Evolutionary conservation across 37 sponge, comb jelly and placozoan genomes (phyloP), one percentile per base, ranked within the genome.

Genomic region (Ianthella basta): DNA sequence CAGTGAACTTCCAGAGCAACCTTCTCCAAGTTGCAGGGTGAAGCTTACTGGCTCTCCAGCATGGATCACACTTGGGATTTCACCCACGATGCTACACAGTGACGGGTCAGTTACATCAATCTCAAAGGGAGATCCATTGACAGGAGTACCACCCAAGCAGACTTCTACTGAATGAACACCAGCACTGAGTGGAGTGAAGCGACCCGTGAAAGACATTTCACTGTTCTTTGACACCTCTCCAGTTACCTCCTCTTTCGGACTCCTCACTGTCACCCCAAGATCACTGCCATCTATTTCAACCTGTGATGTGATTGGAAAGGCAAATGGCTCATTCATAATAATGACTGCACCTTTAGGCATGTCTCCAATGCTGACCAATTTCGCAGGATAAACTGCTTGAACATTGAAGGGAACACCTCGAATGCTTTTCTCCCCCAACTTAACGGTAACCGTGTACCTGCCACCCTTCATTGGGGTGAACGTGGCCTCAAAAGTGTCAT

Each of bases 341-440:
- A 44, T 44, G n/a, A n/a, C n/a, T 44, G 8, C 50, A 44, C 8
- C 55, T 18, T 55, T 54, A 8, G 90, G 90, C 1, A 89, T 59
- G 39, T 81, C 78, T 1, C 89, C 91, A 27, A 88, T 61, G 30
- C 90, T 83, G 30, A 68, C 82, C 66, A 91, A 88, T 50, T 86
- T 91, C 60, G 80, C 67, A 4, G 95, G 91, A 53, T 94, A 91
- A 1, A 80, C 67, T 16, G 86, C 95, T 27, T 56, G 70, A 29
- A 95, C 60, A 18, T 72, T 81, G 64, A 92, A 92, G 33, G 96
- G 96, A 27, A 86, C 84, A 13, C 96, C 96, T 0, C 69, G 64
- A 27, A 88, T 60, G 38, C 50, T 64, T 4, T n/a, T 12, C 35
- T 64, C 84, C 12, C 36, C 84, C n/a, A 72, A 72, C 69, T n/a